A percentile compares a stretch with the other conserved stretches of the same genome.
These are phyloP conservation scores for Neoascia interrupta DNA, from an alignment of 2,888 invertebrate genomes.

Conservation along the genomic window DNA sequence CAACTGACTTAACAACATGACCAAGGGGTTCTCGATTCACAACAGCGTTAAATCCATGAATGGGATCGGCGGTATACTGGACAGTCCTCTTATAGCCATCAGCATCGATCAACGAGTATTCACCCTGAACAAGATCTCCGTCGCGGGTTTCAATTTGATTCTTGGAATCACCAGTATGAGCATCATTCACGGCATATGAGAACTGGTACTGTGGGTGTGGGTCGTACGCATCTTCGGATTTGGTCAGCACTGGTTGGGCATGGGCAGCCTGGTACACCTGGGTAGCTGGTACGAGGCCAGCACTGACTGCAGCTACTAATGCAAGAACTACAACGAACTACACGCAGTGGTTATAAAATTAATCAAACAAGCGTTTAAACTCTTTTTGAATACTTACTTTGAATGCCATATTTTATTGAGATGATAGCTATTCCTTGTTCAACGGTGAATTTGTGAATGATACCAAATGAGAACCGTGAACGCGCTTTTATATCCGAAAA, in stretches of 20 bases:
- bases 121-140: conserved; percentile 80
- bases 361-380: not conserved
- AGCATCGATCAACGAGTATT: conserved; percentile 79
- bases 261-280: conserved; percentile 69
- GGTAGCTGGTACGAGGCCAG: conserved; percentile 56
- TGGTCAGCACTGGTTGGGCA: conserved; percentile 48
- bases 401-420: conserved; percentile 41
- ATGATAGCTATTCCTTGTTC: conserved; percentile 15
- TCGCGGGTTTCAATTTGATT: conserved; percentile 79
- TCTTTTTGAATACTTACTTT: conserved; percentile 23
- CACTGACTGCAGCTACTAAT: conserved; percentile 48
- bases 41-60: conserved; percentile 80
- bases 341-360: not conserved
- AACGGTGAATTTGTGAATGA: conserved; percentile 34
- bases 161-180: conserved; percentile 79
- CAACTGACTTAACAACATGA: conserved; percentile 39
- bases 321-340: conserved; percentile 45
- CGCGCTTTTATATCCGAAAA: conserved; percentile 36
- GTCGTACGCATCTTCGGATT: conserved; percentile 47
- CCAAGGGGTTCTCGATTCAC: conserved; percentile 77
- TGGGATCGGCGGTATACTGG: conserved; percentile 79
- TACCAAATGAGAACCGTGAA: not conserved
- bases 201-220: conserved; percentile 73
- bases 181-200: conserved; percentile 77
- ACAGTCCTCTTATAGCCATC: conserved; percentile 80